Base-by-base conservation (phyloP, 1,140 invertebrate genomes). In the Neodiprion fabricii region DNA sequence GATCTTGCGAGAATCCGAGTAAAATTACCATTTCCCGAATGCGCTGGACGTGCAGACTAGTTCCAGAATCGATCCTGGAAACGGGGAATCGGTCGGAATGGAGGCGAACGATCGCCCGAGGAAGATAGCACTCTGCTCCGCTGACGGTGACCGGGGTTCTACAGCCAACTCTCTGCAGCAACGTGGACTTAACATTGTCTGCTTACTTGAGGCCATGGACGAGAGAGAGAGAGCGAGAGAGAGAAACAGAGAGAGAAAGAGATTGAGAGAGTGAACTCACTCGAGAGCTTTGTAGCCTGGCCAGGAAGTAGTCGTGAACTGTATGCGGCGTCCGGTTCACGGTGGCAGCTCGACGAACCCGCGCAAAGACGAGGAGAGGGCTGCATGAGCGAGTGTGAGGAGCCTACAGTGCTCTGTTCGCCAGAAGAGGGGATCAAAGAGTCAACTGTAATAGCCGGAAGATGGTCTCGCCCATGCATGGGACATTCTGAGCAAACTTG, bases 401-500 rank as follows among this genome's bases (percentile, higher is more conserved):
- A 61, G n/a, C 53, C n/a, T 61, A 9, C n/a, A 17, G 53, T 14
- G 53, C 53, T 4, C 8, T 4, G 53, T 14, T 14, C 53, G 53
- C 11, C 11, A 17, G 53, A 17, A 61, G 53, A 14, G 53, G 53
- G n/a, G 53, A 61, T 61, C 53, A 61, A 61, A 61, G 53, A 61
- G 53, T 61, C 53, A 61, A 61, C 53, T 61, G 53, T 12, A 61
- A 61, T 61, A 61, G 53, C 53, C 53, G 53, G 53, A 61, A 61
- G 53, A 61, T 61, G 53, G 53, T 61, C 53, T 17, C 53, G 53
- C 53, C 11, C n/a, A 17, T 61, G n/a, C 5, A 61, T 61, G 53
- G 11, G 53, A 61, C 53, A 14, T 61, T 61, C 11, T 12, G 9
- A 61, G 53, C 53, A 17, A 17, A 17, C 53, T 61, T 61, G 53